phyloP scores from a whole-genome alignment of 2,888 invertebrate genomes.

The Pseudoips prasinana region DNA sequence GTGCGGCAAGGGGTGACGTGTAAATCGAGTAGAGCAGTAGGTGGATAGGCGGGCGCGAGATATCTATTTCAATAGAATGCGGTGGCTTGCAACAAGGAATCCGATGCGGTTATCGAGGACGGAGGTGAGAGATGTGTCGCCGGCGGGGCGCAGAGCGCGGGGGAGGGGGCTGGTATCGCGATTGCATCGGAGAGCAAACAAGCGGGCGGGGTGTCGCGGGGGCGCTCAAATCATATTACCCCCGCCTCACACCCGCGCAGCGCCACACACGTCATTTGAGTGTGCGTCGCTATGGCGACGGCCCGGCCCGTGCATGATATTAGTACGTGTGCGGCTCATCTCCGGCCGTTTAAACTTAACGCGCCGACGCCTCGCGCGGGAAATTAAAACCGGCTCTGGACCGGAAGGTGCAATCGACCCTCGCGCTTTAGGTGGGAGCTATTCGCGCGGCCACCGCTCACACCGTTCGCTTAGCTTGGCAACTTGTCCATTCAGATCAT shows the following conservation, averaged over 20 bases:
- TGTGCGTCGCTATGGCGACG: conserved; percentile 86
- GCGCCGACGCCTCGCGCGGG: conserved; percentile 66
- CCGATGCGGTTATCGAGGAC: conserved; percentile 79
- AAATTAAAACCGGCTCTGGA: conserved; percentile 78
- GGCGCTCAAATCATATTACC: conserved; percentile 81
- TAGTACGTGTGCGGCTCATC: conserved; percentile 79
- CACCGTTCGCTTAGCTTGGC: conserved; percentile 14
- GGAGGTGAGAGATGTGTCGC: conserved; percentile 76
- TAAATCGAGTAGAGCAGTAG: conserved; percentile 61
- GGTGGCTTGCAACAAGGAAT: conserved; percentile 78
- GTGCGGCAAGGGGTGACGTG: conserved; percentile 53
- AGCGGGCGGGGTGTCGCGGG: conserved; percentile 73
- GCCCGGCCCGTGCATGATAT: conserved; percentile 84
- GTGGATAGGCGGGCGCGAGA: conserved; percentile 57
- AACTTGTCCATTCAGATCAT: too few relatives aligned
- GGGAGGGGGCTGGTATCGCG: conserved; percentile 69
- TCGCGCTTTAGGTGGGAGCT: conserved; percentile 36
- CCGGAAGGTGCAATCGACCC: conserved; percentile 71
- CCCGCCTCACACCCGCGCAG: conserved; percentile 66
- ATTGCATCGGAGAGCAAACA: conserved; percentile 82
- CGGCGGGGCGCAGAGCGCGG: conserved; percentile 42
- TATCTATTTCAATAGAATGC: conserved; percentile 78
- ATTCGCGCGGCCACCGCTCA: conserved; percentile 22
- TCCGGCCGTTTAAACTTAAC: conserved; percentile 78
- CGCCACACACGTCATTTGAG: conserved; percentile 85